A percentile compares a stretch with the other conserved stretches of the same genome.
Evolutionary conservation across 1,140 invertebrate genomes (phyloP).

Genomic region (Callitettix versicolor): DNA sequence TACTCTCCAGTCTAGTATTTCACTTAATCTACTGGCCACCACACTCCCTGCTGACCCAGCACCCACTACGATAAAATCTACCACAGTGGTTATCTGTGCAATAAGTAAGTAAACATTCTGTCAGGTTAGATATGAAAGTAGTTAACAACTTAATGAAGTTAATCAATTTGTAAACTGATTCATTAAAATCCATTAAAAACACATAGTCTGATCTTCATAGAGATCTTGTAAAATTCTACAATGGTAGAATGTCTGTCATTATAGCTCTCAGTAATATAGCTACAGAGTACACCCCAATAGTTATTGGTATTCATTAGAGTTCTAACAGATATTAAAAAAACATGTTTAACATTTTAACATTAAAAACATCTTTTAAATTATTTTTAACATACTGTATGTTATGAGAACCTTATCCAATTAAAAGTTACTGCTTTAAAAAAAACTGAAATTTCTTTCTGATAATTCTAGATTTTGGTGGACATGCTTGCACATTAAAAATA

Average conservation of each 20-base stretch:
- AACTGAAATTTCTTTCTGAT: too few species aligned
- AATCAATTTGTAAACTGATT: neutral
- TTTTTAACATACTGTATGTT: too few species aligned
- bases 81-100: slow-evolving; percentile 41
- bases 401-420: too few species aligned
- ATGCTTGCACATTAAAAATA: too few species aligned
- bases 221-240: neutral
- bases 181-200: neutral
- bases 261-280: neutral
- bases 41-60: slow-evolving; percentile 43
- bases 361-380: too few species aligned
- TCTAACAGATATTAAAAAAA: too few species aligned
- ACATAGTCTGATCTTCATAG: neutral
- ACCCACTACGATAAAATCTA: slow-evolving; percentile 57
- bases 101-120: neutral
- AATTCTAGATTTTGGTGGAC: too few species aligned
- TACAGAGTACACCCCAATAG: too few species aligned
- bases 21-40: slow-evolving; percentile 43
- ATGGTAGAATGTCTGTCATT: neutral
- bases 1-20: slow-evolving; percentile 34
- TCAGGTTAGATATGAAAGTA: neutral
- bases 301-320: too few species aligned
- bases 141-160: neutral
- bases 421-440: too few species aligned
- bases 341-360: too few species aligned